Base-by-base conservation (phyloP, 2,888 invertebrate species). In the Hemaris fuciformis region DNA sequence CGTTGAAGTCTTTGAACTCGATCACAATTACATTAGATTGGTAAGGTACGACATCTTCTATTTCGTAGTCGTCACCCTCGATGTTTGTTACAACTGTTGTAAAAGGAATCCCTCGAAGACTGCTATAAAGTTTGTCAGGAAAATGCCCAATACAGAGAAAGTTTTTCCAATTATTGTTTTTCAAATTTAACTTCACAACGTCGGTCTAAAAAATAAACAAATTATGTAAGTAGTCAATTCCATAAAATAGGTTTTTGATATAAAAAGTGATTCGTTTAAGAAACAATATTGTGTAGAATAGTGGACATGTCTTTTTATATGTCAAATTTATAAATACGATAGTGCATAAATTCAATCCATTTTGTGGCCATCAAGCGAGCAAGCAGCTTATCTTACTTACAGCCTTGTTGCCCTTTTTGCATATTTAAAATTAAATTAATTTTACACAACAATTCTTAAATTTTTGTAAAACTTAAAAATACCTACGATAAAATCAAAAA, bases 91-190 rank as follows among this genome's bases (percentile, higher is more conserved):
- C 68, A 2, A 80, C 70, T 25, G 79, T 74, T 2, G 87, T 76
- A 23, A 77, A 74, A 0, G 74, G 72, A n/a, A 82, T 42, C 13
- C 64, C 48, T 61, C 73, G 75, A 18, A 84, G 64, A 62, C 74
- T 74, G 1, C 63, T 62, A 64, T 84, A 88, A 43, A 87, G 79
- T 1, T 60, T 62, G 62, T 88, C 78, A 0, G 89, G 80, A 25
- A 88, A 76, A 62, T 71, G 62, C 22, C 90, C 91, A 34, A 84
- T 74, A 34, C 76, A 75, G 3, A 87, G 62, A 15, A 89, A 74
- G 13, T 84, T 88, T 41, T 75, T 72, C 86, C 89, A 88, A 18
- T 85, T 85, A 62, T 85, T 87, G 2, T 62, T 64, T 71, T 83
- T 83, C 25, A 84, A 74, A 73, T 89, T 84, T 1, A 60, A 57